phyloP scores from a whole-genome alignment of 2,113 vertebrate species.

The Ciconia maguari region DNA sequence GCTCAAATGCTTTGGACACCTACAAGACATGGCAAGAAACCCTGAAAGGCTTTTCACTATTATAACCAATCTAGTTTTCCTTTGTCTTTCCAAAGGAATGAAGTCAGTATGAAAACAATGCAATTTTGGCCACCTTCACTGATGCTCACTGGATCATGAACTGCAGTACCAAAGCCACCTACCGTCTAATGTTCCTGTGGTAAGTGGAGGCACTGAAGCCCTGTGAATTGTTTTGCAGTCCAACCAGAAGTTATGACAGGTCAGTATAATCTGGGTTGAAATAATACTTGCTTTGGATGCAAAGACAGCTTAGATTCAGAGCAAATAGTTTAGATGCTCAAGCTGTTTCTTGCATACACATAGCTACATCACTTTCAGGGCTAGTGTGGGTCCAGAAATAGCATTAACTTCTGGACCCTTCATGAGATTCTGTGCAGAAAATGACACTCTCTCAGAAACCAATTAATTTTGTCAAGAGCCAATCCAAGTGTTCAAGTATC shows the following conservation, averaged over 20 bases:
- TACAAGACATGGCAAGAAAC: background rate
- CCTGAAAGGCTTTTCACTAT: background rate
- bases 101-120: background rate
- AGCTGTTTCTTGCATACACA: background rate
- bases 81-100: background rate
- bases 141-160: background rate
- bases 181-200: background rate
- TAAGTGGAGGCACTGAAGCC: background rate
- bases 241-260: background rate
- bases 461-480: background rate
- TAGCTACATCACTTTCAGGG: fast-evolving
- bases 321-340: background rate
- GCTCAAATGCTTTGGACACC: background rate
- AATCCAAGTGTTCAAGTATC: background rate
- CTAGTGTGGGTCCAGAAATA: background rate
- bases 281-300: background rate
- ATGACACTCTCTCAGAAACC: background rate
- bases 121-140: background rate
- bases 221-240: background rate
- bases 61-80: fast-evolving
- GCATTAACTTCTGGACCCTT: background rate
- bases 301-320: background rate
- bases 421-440: background rate
- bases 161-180: background rate
- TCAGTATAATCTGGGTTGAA: background rate